Evolutionary conservation across 2,113 vertebrate species (phyloP).

Genomic region (Pionites leucogaster): DNA sequence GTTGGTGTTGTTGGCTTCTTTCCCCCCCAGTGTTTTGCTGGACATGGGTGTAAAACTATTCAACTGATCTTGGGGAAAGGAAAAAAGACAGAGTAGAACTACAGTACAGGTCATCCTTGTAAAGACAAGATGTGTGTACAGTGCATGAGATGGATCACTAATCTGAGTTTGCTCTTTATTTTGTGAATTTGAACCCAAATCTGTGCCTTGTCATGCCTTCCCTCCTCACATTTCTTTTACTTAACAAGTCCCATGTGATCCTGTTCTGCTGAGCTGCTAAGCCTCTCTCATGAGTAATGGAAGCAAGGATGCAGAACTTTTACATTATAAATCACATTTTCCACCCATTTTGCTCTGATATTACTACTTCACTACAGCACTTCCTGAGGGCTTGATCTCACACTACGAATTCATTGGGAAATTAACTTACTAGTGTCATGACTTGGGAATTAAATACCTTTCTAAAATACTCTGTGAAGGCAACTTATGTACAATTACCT

Average conservation of each 20-base stretch:
- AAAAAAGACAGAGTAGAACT: background rate
- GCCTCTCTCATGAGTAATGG: background rate
- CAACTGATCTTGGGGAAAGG: background rate
- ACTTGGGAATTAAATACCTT: background rate
- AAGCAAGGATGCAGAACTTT: background rate
- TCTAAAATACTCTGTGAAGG: background rate
- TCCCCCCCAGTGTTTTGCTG: background rate
- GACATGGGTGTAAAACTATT: background rate
- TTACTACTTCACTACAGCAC: background rate
- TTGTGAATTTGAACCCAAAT: background rate
- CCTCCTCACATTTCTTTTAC: background rate
- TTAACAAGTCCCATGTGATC: background rate
- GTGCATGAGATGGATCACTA: background rate
- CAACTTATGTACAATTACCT: background rate
- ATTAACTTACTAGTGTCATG: background rate
- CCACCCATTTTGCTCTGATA: background rate
- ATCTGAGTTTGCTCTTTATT: background rate
- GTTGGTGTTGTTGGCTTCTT: background rate
- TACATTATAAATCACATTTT: background rate
- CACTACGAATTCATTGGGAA: background rate
- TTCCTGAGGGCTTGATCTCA: background rate
- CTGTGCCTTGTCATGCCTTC: background rate
- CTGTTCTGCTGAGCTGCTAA: background rate
- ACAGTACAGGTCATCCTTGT: background rate
- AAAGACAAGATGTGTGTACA: background rate